Evolutionary conservation across 2,797 vertebrate genomes (phyloP).

Genomic region (Phataginus tricuspis): DNA sequence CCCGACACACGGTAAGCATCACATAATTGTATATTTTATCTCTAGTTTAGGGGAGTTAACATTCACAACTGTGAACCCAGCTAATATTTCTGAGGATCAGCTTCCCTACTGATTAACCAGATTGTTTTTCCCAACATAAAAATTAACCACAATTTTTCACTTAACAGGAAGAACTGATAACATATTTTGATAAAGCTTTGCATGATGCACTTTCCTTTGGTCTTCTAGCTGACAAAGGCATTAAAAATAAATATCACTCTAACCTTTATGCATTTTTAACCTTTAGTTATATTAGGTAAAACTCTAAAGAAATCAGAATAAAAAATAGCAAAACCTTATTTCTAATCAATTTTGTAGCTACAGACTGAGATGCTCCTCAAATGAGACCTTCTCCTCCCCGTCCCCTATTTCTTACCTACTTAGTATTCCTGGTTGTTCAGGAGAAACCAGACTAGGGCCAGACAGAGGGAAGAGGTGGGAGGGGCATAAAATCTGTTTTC

Average conservation of each 20-base stretch:
- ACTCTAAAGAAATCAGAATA: background rate
- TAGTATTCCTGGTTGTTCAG: background rate
- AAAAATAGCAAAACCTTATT: background rate
- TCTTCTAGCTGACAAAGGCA: background rate
- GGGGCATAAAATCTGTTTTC: slow-evolving; percentile 8
- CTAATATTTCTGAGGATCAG: background rate
- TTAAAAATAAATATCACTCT: background rate
- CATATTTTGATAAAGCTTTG: background rate
- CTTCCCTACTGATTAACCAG: background rate
- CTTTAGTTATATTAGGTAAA: background rate
- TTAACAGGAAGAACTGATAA: background rate
- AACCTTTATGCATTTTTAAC: background rate
- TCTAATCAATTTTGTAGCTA: background rate
- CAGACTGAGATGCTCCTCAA: background rate
- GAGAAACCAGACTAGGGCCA: background rate
- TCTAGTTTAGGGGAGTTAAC: background rate
- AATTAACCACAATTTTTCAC: background rate
- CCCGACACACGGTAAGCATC: background rate
- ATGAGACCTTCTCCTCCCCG: background rate
- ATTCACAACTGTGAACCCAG: background rate
- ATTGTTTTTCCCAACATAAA: background rate
- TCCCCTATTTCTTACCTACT: background rate
- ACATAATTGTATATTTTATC: background rate
- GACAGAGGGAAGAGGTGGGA: background rate
- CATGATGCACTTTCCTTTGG: background rate